Percentiles rank a stretch among this genome's conserved stretches.
These are phyloP conservation scores for Stichodactyla helianthus DNA, from an alignment of 64 coral and sea anemone genomes.

Conservation along the genomic window DNA sequence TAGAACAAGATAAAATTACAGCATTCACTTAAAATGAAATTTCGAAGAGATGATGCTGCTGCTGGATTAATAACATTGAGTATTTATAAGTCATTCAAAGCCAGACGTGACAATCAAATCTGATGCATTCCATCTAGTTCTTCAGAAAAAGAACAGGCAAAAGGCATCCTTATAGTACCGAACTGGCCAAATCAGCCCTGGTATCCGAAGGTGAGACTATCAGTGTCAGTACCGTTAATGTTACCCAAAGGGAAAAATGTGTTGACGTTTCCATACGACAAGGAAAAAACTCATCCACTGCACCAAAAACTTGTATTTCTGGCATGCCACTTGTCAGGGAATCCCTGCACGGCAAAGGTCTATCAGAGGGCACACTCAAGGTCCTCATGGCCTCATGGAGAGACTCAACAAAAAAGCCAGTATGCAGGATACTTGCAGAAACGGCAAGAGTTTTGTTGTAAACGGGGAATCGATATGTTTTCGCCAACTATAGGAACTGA, in stretches of 20 bases:
- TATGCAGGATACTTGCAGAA: constrained; percentile 28
- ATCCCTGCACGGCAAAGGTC: background rate
- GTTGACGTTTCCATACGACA: background rate
- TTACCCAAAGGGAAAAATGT: constrained; percentile 2
- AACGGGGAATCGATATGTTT: background rate
- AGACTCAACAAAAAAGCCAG: background rate
- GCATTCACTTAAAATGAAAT: too few relatives aligned
- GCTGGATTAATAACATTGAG: too few relatives aligned
- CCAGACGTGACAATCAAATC: too few relatives aligned
- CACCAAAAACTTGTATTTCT: background rate
- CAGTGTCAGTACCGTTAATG: background rate
- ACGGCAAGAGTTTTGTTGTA: constrained; percentile 27
- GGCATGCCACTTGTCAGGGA: constrained; percentile 21
- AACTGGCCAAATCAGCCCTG: constrained; percentile 36
- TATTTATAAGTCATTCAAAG: too few relatives aligned
- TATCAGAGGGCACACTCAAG: too few relatives aligned
- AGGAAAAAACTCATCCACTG: background rate
- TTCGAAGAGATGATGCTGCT: too few relatives aligned
- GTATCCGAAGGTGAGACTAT: constrained; percentile 14
- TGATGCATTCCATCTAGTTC: too few relatives aligned
- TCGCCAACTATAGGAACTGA: constrained; percentile 25
- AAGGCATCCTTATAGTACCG: constrained; percentile 25
- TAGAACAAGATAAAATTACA: too few relatives aligned
- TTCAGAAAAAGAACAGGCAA: too few relatives aligned
- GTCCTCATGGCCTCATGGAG: too few relatives aligned